phyloP scores from a whole-genome alignment of 2,113 vertebrate species.

The Hippopotamus amphibius region DNA sequence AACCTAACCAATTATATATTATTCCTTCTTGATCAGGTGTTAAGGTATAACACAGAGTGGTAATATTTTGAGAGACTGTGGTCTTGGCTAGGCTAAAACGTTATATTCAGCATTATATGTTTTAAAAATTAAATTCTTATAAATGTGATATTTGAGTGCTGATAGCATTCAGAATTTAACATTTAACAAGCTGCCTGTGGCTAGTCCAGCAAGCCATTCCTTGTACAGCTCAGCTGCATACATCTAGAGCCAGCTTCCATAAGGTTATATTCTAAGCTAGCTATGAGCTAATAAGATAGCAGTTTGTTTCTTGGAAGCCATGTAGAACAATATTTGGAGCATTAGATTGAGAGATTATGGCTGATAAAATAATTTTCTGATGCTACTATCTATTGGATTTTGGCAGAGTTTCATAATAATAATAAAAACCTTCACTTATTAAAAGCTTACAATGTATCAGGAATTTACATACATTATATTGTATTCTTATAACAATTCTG shows the following conservation, averaged over 20 bases:
- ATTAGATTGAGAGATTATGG: constrained; percentile 47
- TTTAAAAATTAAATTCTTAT: constrained; percentile 54
- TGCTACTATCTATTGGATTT: constrained; percentile 15
- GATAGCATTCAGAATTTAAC: constrained; percentile 56
- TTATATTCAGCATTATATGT: constrained; percentile 54
- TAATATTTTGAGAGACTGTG: constrained; percentile 11
- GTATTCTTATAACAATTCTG: constrained; percentile 32
- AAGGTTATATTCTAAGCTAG: constrained; percentile 44
- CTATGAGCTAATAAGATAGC: constrained; percentile 28
- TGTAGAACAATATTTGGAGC: constrained; percentile 44
- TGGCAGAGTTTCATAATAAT: constrained; percentile 17
- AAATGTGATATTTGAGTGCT: constrained; percentile 17
- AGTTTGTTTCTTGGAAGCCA: constrained; percentile 4
- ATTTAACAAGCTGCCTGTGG: background rate
- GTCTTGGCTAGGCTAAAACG: constrained; percentile 9
- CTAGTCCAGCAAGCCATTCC: background rate
- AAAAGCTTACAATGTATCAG: background rate
- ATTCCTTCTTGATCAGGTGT: constrained; percentile 43
- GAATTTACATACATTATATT: background rate
- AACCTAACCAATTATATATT: constrained; percentile 68
- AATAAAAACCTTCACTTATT: constrained; percentile 41
- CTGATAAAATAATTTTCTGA: constrained; percentile 48
- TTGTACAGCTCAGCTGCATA: background rate
- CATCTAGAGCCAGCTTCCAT: background rate
- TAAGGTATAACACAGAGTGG: constrained; percentile 57